phyloP scores from a whole-genome alignment of 2,797 vertebrate species.

The Lacerta agilis region DNA sequence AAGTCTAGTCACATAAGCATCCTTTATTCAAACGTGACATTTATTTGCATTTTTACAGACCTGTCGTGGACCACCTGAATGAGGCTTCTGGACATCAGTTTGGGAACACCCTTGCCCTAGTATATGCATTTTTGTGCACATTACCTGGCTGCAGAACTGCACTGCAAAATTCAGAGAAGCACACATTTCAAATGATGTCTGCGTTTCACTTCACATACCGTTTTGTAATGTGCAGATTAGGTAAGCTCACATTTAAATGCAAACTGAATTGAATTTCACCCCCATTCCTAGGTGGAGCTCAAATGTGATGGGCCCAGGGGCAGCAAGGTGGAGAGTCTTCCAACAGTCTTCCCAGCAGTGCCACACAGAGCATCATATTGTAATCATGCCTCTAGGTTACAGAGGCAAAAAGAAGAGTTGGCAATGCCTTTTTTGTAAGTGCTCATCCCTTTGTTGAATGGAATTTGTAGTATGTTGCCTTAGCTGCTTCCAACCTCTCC shows the following conservation, averaged over 20 bases:
- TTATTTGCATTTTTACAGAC: no score
- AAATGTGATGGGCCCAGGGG: background rate
- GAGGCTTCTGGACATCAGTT: no score
- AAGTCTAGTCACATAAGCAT: background rate
- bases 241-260: no score
- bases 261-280: no score
- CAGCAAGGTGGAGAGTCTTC: background rate
- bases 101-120: no score
- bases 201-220: no score
- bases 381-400: background rate
- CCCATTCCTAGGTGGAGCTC: background rate
- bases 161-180: no score
- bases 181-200: no score
- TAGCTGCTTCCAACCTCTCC: background rate
- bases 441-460: background rate
- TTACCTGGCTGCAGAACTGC: no score
- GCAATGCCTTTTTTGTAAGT: background rate
- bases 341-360: background rate
- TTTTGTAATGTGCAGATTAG: no score
- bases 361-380: background rate
- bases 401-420: background rate
- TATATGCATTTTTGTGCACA: no score
- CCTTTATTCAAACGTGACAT: background rate
- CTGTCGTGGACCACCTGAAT: no score
- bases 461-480: background rate